These are phyloP conservation scores for Monarcha castaneiventris DNA, from an alignment of 2,113 vertebrate genomes.

Conservation along the genomic window DNA sequence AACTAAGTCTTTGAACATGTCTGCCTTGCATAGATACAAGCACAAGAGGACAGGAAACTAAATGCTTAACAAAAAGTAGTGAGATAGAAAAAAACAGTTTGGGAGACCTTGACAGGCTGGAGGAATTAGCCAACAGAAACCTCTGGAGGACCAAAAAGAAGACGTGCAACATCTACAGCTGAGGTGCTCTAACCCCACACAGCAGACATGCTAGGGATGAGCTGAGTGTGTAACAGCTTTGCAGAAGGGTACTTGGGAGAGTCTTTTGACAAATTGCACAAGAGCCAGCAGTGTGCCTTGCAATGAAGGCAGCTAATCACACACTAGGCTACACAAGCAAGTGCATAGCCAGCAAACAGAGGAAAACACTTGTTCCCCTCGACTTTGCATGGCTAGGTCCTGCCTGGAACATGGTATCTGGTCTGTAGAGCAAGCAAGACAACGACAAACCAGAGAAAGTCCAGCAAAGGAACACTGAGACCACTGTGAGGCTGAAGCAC, in stretches of 20 bases:
- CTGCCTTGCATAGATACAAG: background rate
- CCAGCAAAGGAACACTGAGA: background rate
- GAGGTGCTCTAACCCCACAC: background rate
- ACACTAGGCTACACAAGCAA: background rate
- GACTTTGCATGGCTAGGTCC: no score
- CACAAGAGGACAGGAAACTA: background rate
- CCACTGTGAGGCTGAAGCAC: background rate
- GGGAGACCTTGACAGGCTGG: background rate
- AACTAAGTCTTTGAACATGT: background rate
- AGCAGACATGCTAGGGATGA: background rate
- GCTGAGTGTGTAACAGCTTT: background rate
- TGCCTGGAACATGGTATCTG: accelerated
- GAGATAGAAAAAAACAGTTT: background rate
- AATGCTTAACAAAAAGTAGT: background rate
- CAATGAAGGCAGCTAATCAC: background rate
- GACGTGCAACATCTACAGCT: background rate
- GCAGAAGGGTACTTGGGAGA: background rate
- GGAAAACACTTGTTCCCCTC: background rate
- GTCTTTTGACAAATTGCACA: background rate
- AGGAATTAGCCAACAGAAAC: background rate
- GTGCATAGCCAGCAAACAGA: background rate
- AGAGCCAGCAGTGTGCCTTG: background rate
- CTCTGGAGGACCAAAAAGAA: background rate
- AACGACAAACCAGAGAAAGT: background rate
- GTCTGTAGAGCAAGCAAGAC: background rate